These are phyloP conservation scores for Apistogramma diplotaenia DNA, from an alignment of 2,113 vertebrate genomes.

Conservation along the genomic window DNA sequence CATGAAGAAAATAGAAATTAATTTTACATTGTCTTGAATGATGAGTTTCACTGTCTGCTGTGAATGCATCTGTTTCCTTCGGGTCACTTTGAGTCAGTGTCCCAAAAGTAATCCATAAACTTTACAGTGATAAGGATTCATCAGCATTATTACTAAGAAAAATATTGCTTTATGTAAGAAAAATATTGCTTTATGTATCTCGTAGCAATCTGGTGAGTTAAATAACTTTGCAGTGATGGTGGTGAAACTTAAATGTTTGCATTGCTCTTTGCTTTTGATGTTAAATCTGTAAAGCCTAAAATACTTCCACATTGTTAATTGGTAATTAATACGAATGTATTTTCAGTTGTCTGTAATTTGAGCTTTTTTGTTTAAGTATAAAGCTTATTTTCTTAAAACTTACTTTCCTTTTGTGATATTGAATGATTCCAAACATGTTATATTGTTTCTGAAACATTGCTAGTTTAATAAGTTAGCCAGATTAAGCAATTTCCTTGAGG, in stretches of 20 bases:
- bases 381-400: background rate
- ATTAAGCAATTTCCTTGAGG: no score
- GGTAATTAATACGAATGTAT: background rate
- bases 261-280: background rate
- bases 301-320: background rate
- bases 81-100: background rate
- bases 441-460: background rate
- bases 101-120: background rate
- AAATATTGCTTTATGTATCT: background rate
- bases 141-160: accelerated
- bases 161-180: background rate
- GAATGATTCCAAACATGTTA: background rate
- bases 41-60: background rate
- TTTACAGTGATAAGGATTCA: background rate
- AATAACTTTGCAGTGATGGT: background rate
- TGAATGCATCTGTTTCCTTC: background rate
- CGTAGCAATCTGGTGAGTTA: background rate
- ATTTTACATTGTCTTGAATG: accelerated
- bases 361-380: background rate
- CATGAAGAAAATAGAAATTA: no score
- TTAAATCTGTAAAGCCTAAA: accelerated
- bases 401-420: background rate
- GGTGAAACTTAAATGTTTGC: background rate
- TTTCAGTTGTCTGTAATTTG: background rate
- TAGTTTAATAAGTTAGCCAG: background rate